phyloP scores from a whole-genome alignment of 2,888 invertebrate species.

The Psylliodes chrysocephalus region DNA sequence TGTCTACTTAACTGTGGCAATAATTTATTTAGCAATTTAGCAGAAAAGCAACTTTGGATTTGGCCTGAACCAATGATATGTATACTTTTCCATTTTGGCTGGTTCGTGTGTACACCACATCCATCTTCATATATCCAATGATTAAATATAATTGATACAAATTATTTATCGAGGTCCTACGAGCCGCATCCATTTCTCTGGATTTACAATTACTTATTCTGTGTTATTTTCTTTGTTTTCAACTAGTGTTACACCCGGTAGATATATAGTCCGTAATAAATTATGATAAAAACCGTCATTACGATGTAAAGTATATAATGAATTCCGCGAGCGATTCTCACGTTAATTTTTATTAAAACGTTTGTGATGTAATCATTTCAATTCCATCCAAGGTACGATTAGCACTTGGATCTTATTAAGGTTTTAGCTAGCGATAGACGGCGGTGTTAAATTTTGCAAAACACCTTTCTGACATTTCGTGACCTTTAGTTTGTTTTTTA shows the following conservation, averaged over 20 bases:
- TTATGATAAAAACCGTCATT: constrained; percentile 19
- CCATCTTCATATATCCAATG: too few relatives aligned
- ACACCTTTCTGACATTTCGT: constrained; percentile 9
- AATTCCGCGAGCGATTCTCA: constrained; percentile 45
- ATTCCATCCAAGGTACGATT: constrained; percentile 40
- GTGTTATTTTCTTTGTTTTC: too few relatives aligned
- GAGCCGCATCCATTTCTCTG: too few relatives aligned
- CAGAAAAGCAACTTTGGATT: too few relatives aligned
- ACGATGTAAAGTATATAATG: constrained; percentile 33
- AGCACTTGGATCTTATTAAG: constrained; percentile 29
- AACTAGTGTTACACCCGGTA: not conserved
- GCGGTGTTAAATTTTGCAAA: constrained; percentile 24
- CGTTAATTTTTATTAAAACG: constrained; percentile 47
- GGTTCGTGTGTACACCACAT: too few relatives aligned
- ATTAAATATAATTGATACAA: too few relatives aligned
- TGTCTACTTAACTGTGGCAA: too few relatives aligned
- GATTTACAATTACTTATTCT: too few relatives aligned
- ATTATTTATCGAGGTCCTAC: too few relatives aligned
- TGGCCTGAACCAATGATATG: too few relatives aligned
- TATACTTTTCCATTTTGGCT: too few relatives aligned
- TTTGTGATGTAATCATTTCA: constrained; percentile 47
- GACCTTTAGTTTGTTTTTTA: constrained; percentile 16
- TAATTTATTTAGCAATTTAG: too few relatives aligned
- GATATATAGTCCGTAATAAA: not conserved
- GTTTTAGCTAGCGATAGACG: not conserved